These are phyloP conservation scores for Speoplatyrhinus poulsoni DNA, from an alignment of 2,113 vertebrate species.

Conservation along the genomic window DNA sequence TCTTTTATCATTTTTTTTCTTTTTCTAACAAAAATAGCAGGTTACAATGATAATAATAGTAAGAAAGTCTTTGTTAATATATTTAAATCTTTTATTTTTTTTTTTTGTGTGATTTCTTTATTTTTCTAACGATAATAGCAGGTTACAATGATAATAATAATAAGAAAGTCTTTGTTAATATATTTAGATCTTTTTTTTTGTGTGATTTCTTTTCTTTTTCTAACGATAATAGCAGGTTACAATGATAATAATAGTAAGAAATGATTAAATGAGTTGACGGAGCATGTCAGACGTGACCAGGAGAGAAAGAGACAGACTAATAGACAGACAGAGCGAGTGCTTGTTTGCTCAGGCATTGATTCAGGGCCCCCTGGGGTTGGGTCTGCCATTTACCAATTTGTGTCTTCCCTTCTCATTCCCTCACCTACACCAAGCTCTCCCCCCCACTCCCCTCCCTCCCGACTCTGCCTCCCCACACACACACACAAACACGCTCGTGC, in stretches of 20 bases:
- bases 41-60: too few species aligned
- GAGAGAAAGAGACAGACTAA: conserved; percentile 39
- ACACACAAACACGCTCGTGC: conserved; percentile 35
- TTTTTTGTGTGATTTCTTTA: too few species aligned
- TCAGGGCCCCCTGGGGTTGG: conserved; percentile 65
- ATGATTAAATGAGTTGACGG: conserved; percentile 26
- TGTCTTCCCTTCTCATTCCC: conserved; percentile 69
- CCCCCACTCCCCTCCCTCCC: conserved; percentile 22
- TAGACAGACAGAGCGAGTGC: conserved; percentile 44
- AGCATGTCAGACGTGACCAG: conserved; percentile 29
- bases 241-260: not conserved
- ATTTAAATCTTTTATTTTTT: too few species aligned
- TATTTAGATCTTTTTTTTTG: too few species aligned
- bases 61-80: too few species aligned
- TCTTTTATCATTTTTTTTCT: too few species aligned
- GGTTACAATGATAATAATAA: too few species aligned
- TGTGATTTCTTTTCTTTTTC: too few species aligned
- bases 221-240: too few species aligned
- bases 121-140: too few species aligned
- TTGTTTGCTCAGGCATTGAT: conserved; percentile 73
- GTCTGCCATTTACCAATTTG: conserved; percentile 78
- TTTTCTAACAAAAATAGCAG: too few species aligned
- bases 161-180: too few species aligned
- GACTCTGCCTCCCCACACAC: conserved; percentile 41
- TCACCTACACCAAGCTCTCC: conserved; percentile 61